Percentiles rank a stretch among this genome's conserved stretches.
phyloP scores from a whole-genome alignment of 1,140 invertebrate species.

The Cydia splendana region DNA sequence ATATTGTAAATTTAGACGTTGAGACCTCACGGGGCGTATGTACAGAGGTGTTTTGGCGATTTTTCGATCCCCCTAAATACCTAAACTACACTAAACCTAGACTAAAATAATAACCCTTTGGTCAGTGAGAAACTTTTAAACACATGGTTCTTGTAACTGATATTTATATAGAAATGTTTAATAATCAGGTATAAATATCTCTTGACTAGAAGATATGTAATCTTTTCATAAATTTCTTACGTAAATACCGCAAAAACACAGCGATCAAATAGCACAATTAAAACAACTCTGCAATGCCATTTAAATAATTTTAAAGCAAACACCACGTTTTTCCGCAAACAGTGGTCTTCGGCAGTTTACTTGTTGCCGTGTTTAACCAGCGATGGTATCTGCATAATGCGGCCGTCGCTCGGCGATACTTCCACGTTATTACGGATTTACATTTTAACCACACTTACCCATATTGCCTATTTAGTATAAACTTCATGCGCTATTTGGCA shows the following conservation, averaged over 20 bases:
- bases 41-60: too few relatives aligned
- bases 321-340: conserved; percentile 45
- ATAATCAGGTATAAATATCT: too few relatives aligned
- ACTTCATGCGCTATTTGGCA: conserved; percentile 47
- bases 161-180: too few relatives aligned
- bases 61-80: too few relatives aligned
- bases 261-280: background rate
- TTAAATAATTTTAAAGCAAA: conserved; percentile 26
- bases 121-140: too few relatives aligned
- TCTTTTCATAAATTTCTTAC: too few relatives aligned
- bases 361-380: conserved; percentile 72
- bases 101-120: too few relatives aligned
- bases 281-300: background rate
- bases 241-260: background rate
- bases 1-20: too few relatives aligned
- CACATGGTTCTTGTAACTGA: too few relatives aligned
- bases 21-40: too few relatives aligned
- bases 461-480: conserved; percentile 54
- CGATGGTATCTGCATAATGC: conserved; percentile 74
- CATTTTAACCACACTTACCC: conserved; percentile 57
- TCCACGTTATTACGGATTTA: conserved; percentile 66
- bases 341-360: conserved; percentile 58
- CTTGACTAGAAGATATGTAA: too few relatives aligned
- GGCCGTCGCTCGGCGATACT: conserved; percentile 59
- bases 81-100: too few relatives aligned